Conservation (phyloP, 2,797 vertebrate genomes). For the Takifugu rubripes region DNA sequence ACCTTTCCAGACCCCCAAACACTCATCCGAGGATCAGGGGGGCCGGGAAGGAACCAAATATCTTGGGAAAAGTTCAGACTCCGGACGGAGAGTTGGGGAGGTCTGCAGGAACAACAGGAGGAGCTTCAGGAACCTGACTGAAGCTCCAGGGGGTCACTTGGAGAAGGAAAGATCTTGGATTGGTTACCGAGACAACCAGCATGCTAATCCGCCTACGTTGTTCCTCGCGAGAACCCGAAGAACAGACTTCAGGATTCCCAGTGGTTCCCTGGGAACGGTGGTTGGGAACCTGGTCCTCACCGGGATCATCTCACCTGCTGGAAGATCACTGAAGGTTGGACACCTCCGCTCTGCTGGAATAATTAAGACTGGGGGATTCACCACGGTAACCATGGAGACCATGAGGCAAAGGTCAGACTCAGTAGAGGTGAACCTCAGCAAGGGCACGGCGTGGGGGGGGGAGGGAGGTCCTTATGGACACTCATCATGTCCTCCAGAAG, state of each 20-base stretch:
- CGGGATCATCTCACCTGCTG: slow-evolving; percentile 3
- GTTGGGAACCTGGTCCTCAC: too few relatives aligned
- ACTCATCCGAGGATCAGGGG: too few relatives aligned
- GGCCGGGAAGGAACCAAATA: too few relatives aligned
- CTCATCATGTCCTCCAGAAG: slow-evolving; percentile 66
- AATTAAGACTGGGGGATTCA: slow-evolving; percentile 9
- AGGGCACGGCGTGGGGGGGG: slow-evolving; percentile 47
- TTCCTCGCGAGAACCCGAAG: too few relatives aligned
- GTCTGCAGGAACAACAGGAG: slow-evolving; percentile 62
- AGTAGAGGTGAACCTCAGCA: slow-evolving; percentile 41
- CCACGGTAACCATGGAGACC: slow-evolving; percentile 69
- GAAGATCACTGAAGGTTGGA: slow-evolving; percentile 25
- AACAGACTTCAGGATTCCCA: too few relatives aligned
- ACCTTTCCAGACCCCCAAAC: too few relatives aligned
- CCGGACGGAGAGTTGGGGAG: too few relatives aligned
- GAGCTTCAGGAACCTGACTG: slow-evolving; percentile 71
- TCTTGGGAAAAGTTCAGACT: too few relatives aligned
- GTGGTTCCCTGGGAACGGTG: too few relatives aligned
- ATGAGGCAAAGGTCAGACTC: slow-evolving; percentile 64
- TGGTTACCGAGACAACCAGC: too few relatives aligned
- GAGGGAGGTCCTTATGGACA: slow-evolving; percentile 26
- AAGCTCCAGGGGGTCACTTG: slow-evolving; percentile 14
- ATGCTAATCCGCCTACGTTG: too few relatives aligned
- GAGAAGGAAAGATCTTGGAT: too few relatives aligned
- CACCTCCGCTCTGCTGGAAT: slow-evolving; percentile 23